phyloP scores from a whole-genome alignment of 1,140 invertebrate genomes.

The Planococcus citri region DNA sequence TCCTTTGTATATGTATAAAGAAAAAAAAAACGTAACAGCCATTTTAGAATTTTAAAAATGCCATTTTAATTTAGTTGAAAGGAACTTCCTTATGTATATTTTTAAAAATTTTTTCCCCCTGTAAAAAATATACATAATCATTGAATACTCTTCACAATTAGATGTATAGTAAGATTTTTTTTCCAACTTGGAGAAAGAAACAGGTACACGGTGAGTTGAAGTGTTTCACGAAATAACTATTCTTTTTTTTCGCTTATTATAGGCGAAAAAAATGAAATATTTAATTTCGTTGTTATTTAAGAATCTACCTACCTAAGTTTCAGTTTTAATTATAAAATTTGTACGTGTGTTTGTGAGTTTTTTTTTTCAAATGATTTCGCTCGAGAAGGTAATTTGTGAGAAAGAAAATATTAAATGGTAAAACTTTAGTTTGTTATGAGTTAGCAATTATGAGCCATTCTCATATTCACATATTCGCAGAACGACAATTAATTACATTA shows the following conservation, averaged over 20 bases:
- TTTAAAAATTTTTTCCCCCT: neutral
- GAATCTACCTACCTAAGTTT: neutral
- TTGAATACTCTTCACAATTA: neutral
- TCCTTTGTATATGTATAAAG: neutral
- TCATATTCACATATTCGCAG: neutral
- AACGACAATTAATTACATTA: neutral
- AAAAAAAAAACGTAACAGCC: neutral
- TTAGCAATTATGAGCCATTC: neutral
- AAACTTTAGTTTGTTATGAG: neutral
- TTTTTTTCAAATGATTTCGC: neutral
- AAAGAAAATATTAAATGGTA: neutral
- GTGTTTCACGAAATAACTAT: neutral
- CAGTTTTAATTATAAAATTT: neutral
- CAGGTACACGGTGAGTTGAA: neutral
- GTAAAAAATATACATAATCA: neutral
- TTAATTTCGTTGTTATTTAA: neutral
- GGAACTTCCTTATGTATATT: neutral
- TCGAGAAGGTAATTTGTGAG: neutral
- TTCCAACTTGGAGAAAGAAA: neutral
- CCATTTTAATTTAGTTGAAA: constrained; percentile 3
- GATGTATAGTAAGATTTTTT: neutral
- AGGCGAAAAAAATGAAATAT: neutral
- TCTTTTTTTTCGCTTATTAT: neutral
- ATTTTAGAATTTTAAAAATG: constrained; percentile 4
- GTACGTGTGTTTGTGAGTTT: no score